Evolutionary conservation across 1,140 invertebrate genomes (phyloP).

Genomic region (Drosophila lowei): DNA sequence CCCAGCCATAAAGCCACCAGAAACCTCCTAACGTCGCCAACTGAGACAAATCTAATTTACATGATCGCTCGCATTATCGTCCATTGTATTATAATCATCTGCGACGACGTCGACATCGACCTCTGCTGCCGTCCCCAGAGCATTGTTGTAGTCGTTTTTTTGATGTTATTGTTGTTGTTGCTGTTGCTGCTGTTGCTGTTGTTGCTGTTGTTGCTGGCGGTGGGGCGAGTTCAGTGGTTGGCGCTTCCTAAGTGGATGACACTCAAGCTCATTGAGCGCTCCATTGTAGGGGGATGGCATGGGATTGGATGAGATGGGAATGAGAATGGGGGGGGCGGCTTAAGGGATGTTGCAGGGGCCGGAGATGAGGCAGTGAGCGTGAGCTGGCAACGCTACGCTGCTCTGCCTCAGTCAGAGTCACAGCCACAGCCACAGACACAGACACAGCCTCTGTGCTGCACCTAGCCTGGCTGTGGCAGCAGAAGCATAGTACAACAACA

Average conservation of each 20-base stretch:
- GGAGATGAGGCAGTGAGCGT: constrained; percentile 2
- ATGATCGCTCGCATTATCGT: constrained; percentile 81
- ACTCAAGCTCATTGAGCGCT: constrained; percentile 79
- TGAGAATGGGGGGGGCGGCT: constrained; percentile 8
- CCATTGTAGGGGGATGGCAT: constrained; percentile 52
- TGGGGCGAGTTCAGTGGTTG: constrained; percentile 76
- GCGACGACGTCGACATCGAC: constrained; percentile 48
- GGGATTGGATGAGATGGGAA: constrained; percentile 18
- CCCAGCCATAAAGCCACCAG: background rate
- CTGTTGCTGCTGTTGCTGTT: constrained; percentile 37
- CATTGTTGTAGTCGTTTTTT: constrained; percentile 32
- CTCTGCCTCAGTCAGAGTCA: constrained; percentile 22
- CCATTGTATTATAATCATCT: constrained; percentile 81
- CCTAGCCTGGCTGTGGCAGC: constrained; percentile 48
- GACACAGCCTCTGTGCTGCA: constrained; percentile 58
- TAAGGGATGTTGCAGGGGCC: background rate
- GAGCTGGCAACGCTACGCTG: constrained; percentile 7
- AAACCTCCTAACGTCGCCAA: constrained; percentile 40
- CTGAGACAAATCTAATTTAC: constrained; percentile 82
- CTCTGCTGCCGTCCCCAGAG: constrained; percentile 53
- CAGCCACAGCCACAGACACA: constrained; percentile 32
- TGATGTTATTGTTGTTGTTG: constrained; percentile 2
- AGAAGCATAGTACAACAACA: constrained; percentile 73
- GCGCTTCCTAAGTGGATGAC: constrained; percentile 81
- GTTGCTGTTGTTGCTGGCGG: constrained; percentile 22